These are phyloP conservation scores for Polylopha cassiicola DNA, from an alignment of 2,888 invertebrate species.

Conservation along the genomic window DNA sequence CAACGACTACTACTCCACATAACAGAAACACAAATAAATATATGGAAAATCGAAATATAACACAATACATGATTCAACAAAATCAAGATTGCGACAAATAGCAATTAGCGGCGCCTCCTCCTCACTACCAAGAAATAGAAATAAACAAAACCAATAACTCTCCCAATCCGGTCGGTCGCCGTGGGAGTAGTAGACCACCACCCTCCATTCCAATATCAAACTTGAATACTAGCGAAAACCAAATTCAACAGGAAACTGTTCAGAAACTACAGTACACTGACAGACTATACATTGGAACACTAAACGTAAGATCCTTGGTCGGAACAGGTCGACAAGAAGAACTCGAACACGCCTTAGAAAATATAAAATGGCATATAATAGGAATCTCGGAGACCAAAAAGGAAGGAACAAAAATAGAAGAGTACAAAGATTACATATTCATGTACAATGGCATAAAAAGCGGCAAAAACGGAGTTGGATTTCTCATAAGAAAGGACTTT, in stretches of 20 bases:
- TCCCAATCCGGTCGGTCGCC: constrained; percentile 22
- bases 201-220: constrained; percentile 12
- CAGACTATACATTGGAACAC: background rate
- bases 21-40: too few relatives aligned
- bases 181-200: constrained; percentile 19
- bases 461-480: background rate
- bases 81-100: too few relatives aligned
- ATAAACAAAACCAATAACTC: too few relatives aligned
- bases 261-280: too few relatives aligned
- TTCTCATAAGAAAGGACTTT: background rate
- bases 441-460: background rate
- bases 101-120: too few relatives aligned
- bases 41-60: too few relatives aligned
- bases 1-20: too few relatives aligned
- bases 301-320: background rate
- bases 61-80: too few relatives aligned
- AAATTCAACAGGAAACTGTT: background rate
- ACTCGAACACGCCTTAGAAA: background rate
- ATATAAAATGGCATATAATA: background rate
- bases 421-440: background rate
- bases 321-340: background rate
- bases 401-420: background rate
- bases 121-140: too few relatives aligned
- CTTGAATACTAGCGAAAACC: background rate
- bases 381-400: background rate